Percentiles rank a stretch among this genome's conserved stretches.
Conservation (phyloP, 2,888 invertebrate species). For the Pycnomerus fuliginosus region DNA sequence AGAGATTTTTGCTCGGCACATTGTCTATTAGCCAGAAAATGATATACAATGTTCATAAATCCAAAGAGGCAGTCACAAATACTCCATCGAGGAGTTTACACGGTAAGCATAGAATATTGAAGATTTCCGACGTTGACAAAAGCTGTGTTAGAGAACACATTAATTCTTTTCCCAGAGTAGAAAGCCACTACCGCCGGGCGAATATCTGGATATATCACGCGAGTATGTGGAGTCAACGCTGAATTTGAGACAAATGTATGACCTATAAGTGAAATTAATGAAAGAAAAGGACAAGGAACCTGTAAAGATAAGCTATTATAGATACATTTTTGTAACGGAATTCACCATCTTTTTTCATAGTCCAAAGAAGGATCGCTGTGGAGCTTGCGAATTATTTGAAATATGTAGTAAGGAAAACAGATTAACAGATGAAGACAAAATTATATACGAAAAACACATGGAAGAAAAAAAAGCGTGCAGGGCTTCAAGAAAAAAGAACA, state of each 20-base stretch:
- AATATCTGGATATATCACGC: neutral
- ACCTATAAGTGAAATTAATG: too few relatives aligned
- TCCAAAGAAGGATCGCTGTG: slow-evolving; percentile 2
- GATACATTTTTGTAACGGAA: slow-evolving; percentile 2
- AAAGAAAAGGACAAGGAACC: neutral
- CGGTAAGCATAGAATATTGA: too few relatives aligned
- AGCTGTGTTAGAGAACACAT: neutral
- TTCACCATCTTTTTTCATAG: slow-evolving; percentile 3
- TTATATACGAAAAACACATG: slow-evolving; percentile 3
- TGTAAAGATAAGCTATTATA: slow-evolving; percentile 1
- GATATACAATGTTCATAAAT: too few relatives aligned
- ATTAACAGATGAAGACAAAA: slow-evolving; percentile 4
- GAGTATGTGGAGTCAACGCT: neutral
- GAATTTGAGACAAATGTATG: neutral
- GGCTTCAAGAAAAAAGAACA: slow-evolving; percentile 6
- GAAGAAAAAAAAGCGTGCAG: slow-evolving; percentile 9
- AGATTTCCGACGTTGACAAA: neutral
- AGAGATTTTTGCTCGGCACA: too few relatives aligned
- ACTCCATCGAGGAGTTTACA: too few relatives aligned
- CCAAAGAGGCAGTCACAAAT: too few relatives aligned
- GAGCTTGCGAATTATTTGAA: slow-evolving; percentile 6
- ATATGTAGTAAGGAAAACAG: slow-evolving; percentile 4
- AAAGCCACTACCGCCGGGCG: neutral
- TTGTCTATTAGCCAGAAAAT: too few relatives aligned
- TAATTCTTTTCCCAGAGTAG: neutral